Conservation (phyloP, 2,797 vertebrate species). For the Hoplostethus atlanticus region DNA sequence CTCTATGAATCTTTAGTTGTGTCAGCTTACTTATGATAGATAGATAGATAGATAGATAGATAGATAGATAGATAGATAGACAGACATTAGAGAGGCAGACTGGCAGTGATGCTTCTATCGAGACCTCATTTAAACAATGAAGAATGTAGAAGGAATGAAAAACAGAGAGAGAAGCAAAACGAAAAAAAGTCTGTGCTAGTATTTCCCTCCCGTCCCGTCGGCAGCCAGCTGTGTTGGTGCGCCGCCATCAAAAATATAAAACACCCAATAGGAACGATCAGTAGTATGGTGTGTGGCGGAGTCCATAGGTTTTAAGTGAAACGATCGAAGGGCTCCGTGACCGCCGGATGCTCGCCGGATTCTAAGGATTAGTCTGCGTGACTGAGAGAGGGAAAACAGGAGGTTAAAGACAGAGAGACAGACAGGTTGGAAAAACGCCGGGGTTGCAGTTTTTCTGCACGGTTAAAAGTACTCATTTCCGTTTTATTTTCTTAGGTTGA, state of each 20-base stretch:
- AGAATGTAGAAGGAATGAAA: slow-evolving; percentile 52
- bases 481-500: no score
- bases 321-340: slow-evolving; percentile 48
- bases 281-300: slow-evolving; percentile 54
- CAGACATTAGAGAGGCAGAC: slow-evolving; percentile 16
- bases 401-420: slow-evolving; percentile 12
- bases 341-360: slow-evolving; percentile 42
- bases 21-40: no score
- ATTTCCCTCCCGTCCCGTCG: slow-evolving; percentile 60
- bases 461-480: not conserved
- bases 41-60: no score
- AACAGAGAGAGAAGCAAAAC: slow-evolving; percentile 44
- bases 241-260: slow-evolving; percentile 67
- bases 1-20: no score
- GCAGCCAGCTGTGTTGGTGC: slow-evolving; percentile 72
- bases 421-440: slow-evolving; percentile 34
- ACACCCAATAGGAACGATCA: slow-evolving; percentile 57
- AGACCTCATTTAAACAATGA: slow-evolving; percentile 40
- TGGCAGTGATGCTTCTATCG: slow-evolving; percentile 3
- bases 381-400: slow-evolving; percentile 40
- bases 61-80: not conserved
- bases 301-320: slow-evolving; percentile 38
- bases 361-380: slow-evolving; percentile 48
- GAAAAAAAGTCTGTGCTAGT: slow-evolving; percentile 44
- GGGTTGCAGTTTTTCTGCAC: slow-evolving; percentile 19